Base-by-base conservation (phyloP, 92 coral and sea anemone species). In the Phymanthus crucifer region DNA sequence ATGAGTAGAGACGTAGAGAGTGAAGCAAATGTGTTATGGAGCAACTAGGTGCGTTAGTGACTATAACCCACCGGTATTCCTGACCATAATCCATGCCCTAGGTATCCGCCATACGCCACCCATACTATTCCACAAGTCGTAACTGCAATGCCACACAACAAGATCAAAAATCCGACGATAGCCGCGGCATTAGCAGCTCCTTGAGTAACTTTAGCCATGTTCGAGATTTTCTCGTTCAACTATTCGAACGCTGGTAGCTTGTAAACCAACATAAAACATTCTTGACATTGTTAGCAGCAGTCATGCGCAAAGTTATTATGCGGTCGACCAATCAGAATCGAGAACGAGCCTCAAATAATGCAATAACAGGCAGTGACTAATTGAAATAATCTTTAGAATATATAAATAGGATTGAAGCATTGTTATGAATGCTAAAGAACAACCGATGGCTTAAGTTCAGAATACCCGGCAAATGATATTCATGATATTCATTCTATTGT, bases 61-160 rank as follows among this genome's bases (percentile, higher is more conserved):
- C 17, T 12, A 26, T 31, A 57, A 86, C 90, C 47, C 57, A 86
- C 90, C 71, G 74, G 82, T 33, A 86, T 74, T 31, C 90, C 90
- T 0, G 90, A 86, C 90, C 90, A 86, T 19, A 86, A 47, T 65
- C 90, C 90, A 32, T 86, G 86, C 18, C 86, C 90, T 14, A 54
- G 78, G 12, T 71, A 79, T 37, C 83, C 83, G 24, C 78, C 86
- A 76, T 66, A 76, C n/a, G 71, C 70, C 2, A 81, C 3, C 90
- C 90, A 86, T 21, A 86, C 70, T 23, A 79, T 40, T 31, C 90
- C 90, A 40, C 86, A 81, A 54, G 83, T 79, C 14, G 86, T 29
- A 7, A 54, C 54, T 18, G 78, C 78, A 67, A 86, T 47, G 3
- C 90, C 90, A 57, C 90, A 86, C 29, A 31, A 65, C 0, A 81